A percentile compares a stretch with the other conserved stretches of the same genome.
Evolutionary conservation across 2,888 invertebrate genomes (phyloP).

Genomic region (Ashinkailepas kermadecensis): DNA sequence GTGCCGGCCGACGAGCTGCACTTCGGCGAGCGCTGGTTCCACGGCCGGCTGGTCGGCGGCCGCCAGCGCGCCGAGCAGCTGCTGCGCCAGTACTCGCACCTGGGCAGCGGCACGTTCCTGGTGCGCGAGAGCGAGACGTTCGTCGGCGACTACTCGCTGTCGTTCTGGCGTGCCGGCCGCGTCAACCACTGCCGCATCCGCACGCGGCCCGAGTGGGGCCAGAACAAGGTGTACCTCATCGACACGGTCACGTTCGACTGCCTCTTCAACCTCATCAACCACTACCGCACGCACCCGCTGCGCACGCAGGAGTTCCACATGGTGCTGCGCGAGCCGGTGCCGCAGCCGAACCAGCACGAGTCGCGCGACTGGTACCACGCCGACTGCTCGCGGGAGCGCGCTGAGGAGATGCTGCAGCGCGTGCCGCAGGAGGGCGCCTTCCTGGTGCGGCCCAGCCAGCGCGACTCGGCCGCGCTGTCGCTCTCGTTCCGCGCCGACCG

Average conservation of each 20-base stretch:
- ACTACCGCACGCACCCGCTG: conserved; percentile 78
- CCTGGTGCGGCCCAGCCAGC: conserved; percentile 82
- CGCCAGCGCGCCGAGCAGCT: conserved; percentile 62
- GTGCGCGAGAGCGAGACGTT: conserved; percentile 92
- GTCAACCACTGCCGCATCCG: conserved; percentile 45
- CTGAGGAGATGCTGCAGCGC: conserved; percentile 79
- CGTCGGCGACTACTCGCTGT: conserved; percentile 90
- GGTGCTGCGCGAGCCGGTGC: conserved; percentile 79
- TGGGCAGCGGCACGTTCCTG: conserved; percentile 86
- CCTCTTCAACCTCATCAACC: conserved; percentile 79
- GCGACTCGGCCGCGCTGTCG: conserved; percentile 75
- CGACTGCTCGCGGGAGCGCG: conserved; percentile 66
- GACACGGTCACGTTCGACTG: conserved; percentile 84
- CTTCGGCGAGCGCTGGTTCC: conserved; percentile 90
- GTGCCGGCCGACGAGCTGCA: conserved; percentile 63
- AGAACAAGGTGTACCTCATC: conserved; percentile 82
- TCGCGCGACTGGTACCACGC: conserved; percentile 89
- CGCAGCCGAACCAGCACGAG: conserved; percentile 90
- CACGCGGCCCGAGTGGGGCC: conserved; percentile 70
- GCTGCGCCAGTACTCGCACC: conserved; percentile 56
- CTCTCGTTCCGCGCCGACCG: conserved; percentile 92
- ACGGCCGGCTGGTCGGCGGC: conserved; percentile 73
- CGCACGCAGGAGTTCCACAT: conserved; percentile 85
- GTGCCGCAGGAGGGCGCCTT: conserved; percentile 87
- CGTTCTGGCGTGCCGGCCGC: conserved; percentile 63